These are phyloP conservation scores for Drosophila nikananu DNA, from an alignment of 1,140 invertebrate genomes.

Conservation along the genomic window DNA sequence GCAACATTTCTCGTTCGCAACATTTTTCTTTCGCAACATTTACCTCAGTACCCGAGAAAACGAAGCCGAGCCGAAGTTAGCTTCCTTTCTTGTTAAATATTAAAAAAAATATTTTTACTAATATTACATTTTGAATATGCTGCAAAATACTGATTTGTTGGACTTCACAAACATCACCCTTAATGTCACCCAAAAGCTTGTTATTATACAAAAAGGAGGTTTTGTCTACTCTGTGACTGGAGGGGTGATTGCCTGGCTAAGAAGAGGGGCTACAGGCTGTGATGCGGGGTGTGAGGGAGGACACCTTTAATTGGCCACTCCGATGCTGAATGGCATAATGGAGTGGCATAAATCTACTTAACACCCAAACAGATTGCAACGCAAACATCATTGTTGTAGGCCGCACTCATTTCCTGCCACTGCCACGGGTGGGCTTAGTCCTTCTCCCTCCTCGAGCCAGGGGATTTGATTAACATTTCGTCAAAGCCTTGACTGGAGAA, in stretches of 20 bases:
- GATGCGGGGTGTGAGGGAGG: neutral
- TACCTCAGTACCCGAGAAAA: too few species aligned
- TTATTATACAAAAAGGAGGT: conserved; percentile 11
- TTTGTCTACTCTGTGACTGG: neutral
- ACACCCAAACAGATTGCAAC: conserved; percentile 34
- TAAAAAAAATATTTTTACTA: too few species aligned
- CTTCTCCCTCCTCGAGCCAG: conserved; percentile 10
- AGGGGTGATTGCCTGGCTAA: conserved; percentile 6
- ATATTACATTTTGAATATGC: neutral
- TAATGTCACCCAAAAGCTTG: conserved; percentile 8
- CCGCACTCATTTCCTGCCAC: conserved; percentile 1
- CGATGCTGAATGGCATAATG: conserved; percentile 40
- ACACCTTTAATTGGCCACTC: conserved; percentile 38
- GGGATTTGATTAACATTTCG: conserved; percentile 62
- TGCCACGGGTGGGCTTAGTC: conserved; percentile 16
- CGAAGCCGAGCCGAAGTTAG: too few species aligned
- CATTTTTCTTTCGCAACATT: too few species aligned
- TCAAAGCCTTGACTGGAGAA: conserved; percentile 31
- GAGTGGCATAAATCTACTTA: conserved; percentile 51
- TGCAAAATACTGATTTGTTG: neutral
- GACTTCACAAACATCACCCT: neutral
- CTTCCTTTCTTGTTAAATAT: too few species aligned
- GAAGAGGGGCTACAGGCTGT: neutral
- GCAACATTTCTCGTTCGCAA: too few species aligned
- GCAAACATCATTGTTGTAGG: conserved; percentile 41